These are phyloP conservation scores for Pollenia angustigena DNA, from an alignment of 2,888 invertebrate genomes.

Conservation along the genomic window DNA sequence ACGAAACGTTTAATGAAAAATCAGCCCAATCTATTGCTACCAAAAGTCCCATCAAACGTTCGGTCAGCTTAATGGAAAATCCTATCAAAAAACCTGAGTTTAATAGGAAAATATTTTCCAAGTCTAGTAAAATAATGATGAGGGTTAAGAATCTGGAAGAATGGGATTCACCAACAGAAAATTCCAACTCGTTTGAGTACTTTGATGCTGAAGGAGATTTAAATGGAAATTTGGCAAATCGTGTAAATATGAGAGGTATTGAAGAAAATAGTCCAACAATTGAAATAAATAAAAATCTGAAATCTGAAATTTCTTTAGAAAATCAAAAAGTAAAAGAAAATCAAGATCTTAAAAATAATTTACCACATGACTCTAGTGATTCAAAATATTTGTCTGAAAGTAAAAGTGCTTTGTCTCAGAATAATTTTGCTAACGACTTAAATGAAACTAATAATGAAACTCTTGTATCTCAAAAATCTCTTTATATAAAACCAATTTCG, in stretches of 20 bases:
- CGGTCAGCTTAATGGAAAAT: slow-evolving; percentile 45
- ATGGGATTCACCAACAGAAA: slow-evolving; percentile 49
- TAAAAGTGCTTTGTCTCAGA: background rate
- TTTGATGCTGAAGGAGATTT: slow-evolving; percentile 47
- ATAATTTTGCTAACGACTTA: background rate
- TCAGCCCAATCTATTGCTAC: background rate
- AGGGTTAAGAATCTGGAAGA: background rate
- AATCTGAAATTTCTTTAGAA: background rate
- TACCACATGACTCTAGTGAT: no score
- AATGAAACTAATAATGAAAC: background rate
- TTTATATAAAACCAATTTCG: slow-evolving; percentile 4
- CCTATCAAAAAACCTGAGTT: background rate
- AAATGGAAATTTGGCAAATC: slow-evolving; percentile 42
- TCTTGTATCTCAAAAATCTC: slow-evolving; percentile 12
- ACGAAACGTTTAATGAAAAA: slow-evolving; percentile 65
- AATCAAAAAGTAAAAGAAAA: no score
- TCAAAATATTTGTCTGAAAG: background rate
- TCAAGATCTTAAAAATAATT: no score
- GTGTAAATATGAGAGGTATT: background rate
- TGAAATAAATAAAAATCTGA: background rate
- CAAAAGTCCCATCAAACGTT: slow-evolving; percentile 15
- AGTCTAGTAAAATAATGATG: slow-evolving; percentile 33
- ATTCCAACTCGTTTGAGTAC: slow-evolving; percentile 64
- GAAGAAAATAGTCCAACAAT: background rate
- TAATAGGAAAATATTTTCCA: slow-evolving; percentile 43